A percentile compares a stretch with the other conserved stretches of the same genome.
These are phyloP conservation scores for Pseudopodoces humilis DNA, from an alignment of 2,113 vertebrate genomes.

Conservation along the genomic window DNA sequence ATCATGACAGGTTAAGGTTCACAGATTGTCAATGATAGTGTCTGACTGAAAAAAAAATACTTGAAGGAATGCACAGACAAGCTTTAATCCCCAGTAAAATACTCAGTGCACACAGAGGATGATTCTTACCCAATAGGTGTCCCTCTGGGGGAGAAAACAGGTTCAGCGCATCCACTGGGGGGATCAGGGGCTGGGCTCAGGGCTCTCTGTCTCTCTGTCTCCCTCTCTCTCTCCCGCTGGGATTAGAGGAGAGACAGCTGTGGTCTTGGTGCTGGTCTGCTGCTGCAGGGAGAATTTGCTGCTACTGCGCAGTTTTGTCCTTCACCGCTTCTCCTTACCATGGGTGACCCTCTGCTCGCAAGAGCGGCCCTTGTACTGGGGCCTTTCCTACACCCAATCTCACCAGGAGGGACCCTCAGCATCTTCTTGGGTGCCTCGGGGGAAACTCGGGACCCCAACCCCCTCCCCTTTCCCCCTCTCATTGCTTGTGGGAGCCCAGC, in stretches of 20 bases:
- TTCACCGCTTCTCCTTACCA: neutral
- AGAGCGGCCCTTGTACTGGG: rapidly evolving
- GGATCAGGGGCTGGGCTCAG: neutral
- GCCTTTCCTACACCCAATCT: no score
- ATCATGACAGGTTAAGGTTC: no score
- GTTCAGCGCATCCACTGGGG: no score
- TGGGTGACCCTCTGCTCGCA: neutral
- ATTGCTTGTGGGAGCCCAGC: neutral
- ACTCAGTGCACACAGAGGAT: no score
- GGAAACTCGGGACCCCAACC: no score
- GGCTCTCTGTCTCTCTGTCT: neutral
- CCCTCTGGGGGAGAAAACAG: no score
- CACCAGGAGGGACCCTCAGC: neutral
- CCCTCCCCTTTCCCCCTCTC: neutral
- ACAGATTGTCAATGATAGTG: no score
- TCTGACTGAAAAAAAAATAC: no score
- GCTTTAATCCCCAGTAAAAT: no score
- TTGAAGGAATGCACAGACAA: neutral
- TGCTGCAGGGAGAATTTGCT: neutral
- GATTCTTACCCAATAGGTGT: no score
- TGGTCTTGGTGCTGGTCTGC: neutral
- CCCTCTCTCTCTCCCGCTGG: neutral
- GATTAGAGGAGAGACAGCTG: neutral
- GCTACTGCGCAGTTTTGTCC: neutral
- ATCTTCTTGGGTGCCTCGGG: neutral